Evolutionary conservation across 2,888 invertebrate genomes (phyloP), one percentile per base, ranked within the genome.

Genomic region (Augiades crinisus): DNA sequence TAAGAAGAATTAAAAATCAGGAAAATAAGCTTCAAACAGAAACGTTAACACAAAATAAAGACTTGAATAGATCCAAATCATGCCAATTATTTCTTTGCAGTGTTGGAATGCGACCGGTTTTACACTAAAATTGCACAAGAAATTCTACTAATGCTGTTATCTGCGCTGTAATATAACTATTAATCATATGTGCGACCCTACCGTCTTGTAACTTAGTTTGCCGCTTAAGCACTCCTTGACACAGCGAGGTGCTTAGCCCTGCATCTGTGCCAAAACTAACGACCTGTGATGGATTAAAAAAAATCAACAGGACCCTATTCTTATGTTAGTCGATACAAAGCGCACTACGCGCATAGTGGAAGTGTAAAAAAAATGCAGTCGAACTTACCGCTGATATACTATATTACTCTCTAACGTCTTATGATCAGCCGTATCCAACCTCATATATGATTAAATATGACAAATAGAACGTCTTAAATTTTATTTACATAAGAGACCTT

Each of bases 191-290:
- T 62, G 61, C 60, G 61, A 62, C 61, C 66, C 61, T 61, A 54
- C 57, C 45, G 55, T 59, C 59, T 62, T 64, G 59, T 56, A 55
- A 57, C 58, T 60, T 58, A 56, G 60, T 61, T 57, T 56, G 55
- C 57, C 56, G 68, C 63, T 62, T 74, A 72, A 78, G 70, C 65
- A 68, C 71, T 72, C 72, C 75, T 71, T 70, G 74, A 75, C 74
- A 58, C 55, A 59, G 57, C 57, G 61, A 68, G 70, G 65, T 71
- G 67, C 68, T 73, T 65, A 65, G 62, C 62, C 65, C 62, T 68
- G 63, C 81, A 82, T 79, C 75, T 84, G 85, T 77, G 84, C 75
- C 75, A 79, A 80, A 81, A 81, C 78, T 81, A 81, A 80, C 72
- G 78, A 78, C 63, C 63, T 72, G 43, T 59, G 56, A 57, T 61